These are phyloP conservation scores for Myoxocephalus aenaeus DNA, from an alignment of 2,797 vertebrate species.

Conservation along the genomic window DNA sequence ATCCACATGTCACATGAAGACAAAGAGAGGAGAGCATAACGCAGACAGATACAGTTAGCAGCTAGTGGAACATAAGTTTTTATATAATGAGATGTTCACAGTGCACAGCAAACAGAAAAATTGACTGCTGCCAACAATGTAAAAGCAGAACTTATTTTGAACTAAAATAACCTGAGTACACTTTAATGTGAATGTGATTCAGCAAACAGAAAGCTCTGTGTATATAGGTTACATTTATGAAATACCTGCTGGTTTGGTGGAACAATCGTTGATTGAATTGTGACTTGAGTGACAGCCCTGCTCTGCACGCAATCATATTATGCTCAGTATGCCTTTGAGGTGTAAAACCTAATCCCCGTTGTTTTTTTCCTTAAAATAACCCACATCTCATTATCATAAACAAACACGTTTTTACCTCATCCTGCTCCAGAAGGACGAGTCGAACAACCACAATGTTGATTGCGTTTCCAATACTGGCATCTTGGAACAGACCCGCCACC, in stretches of 20 bases:
- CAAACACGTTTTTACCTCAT: conserved; percentile 86
- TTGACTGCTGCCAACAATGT: not conserved
- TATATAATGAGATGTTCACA: too few species aligned
- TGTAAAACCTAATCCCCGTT: not conserved
- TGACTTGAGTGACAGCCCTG: not conserved
- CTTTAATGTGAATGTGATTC: not conserved
- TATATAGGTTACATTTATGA: not conserved
- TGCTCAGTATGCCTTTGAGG: not conserved
- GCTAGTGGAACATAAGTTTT: too few species aligned
- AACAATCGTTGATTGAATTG: not conserved
- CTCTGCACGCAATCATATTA: not conserved
- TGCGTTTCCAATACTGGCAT: conserved; percentile 95
- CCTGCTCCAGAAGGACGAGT: conserved; percentile 91
- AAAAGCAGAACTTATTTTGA: conserved; percentile 3
- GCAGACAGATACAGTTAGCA: not conserved
- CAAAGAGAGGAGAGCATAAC: not conserved
- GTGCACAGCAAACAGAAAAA: too few species aligned
- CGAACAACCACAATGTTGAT: conserved; percentile 95
- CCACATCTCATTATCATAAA: not conserved
- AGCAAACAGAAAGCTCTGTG: not conserved
- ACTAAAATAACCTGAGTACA: not conserved
- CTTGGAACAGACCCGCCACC: conserved; percentile 95
- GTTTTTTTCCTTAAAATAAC: not conserved
- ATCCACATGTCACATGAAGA: not conserved
- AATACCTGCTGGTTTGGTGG: not conserved